phyloP scores from a whole-genome alignment of 1,140 invertebrate species.

The Drosophila arizonae region DNA sequence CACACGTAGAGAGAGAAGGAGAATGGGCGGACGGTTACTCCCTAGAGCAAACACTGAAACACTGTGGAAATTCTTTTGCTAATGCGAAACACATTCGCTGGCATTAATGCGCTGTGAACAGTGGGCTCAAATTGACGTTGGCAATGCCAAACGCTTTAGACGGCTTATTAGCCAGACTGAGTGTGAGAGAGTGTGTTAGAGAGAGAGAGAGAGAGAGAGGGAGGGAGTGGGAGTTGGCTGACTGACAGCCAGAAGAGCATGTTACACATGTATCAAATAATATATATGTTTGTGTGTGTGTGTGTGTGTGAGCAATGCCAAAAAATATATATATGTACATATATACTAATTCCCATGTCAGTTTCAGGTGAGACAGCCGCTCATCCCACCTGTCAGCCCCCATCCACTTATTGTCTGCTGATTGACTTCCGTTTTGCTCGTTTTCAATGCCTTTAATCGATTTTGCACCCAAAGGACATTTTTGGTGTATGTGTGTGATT shows the following conservation, averaged over 20 bases:
- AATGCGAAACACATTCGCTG: constrained; percentile 78
- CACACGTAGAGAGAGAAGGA: neutral
- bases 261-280: neutral
- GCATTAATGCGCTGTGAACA: constrained; percentile 66
- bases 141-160: constrained; percentile 38
- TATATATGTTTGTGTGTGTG: too few species aligned
- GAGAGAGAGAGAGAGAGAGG: too few species aligned
- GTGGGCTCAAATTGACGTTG: constrained; percentile 48
- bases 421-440: constrained; percentile 74
- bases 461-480: constrained; percentile 81
- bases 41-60: constrained; percentile 49
- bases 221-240: neutral
- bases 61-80: constrained; percentile 66
- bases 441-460: constrained; percentile 71
- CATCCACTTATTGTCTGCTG: constrained; percentile 43
- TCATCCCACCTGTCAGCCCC: neutral
- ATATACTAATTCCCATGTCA: constrained; percentile 66
- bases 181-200: too few species aligned
- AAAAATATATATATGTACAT: neutral
- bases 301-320: too few species aligned
- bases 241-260: neutral
- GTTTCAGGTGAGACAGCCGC: constrained; percentile 51
- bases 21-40: neutral
- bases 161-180: constrained; percentile 48
- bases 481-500: constrained; percentile 57